Evolutionary conservation across 2,888 invertebrate genomes (phyloP), one percentile per base, ranked within the genome.

Genomic region (Thyatira batis): DNA sequence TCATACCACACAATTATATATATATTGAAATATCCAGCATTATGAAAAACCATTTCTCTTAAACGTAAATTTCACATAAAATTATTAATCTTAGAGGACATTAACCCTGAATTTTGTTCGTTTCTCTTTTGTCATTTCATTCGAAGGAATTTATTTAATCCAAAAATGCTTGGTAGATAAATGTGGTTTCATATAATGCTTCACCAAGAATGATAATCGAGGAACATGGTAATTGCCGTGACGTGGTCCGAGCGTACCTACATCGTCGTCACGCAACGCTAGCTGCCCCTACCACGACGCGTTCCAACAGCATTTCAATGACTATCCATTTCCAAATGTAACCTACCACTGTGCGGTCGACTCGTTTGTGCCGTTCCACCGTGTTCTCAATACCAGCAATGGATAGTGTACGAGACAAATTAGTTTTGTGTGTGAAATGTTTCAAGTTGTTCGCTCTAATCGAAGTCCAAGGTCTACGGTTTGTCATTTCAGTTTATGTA

Each of bases 241-340:
- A 87, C 87, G 85, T 80, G 78, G 72, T 69, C 30, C 39, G 61
- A 65, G 54, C 61, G 57, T 71, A 71, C 68, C 69, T 74, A 74
- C 78, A 72, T 76, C 73, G 69, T 66, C 82, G 89, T 87, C 87
- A 90, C 86, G 90, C 86, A 78, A 83, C 84, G 83, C 65, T 73
- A 85, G 62, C 58, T 73, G 77, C 84, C 84, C 84, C 86, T 85
- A 85, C 86, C 84, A 84, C 78, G 78, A 71, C 71, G 77, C 74
- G 76, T 78, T 77, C 74, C 71, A 76, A 67, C 67, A 65, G 65
- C 67, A 71, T 72, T 73, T 70, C 65, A 63, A 69, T 61, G 53
- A 63, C 63, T 65, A 60, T 63, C 65, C 63, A 63, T 72, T 74
- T 71, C 69, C 68, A 74, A 71, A 60, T 68, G 27, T 57, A 67